phyloP scores from a whole-genome alignment of 2,113 vertebrate genomes.

The Nibea albiflora region DNA sequence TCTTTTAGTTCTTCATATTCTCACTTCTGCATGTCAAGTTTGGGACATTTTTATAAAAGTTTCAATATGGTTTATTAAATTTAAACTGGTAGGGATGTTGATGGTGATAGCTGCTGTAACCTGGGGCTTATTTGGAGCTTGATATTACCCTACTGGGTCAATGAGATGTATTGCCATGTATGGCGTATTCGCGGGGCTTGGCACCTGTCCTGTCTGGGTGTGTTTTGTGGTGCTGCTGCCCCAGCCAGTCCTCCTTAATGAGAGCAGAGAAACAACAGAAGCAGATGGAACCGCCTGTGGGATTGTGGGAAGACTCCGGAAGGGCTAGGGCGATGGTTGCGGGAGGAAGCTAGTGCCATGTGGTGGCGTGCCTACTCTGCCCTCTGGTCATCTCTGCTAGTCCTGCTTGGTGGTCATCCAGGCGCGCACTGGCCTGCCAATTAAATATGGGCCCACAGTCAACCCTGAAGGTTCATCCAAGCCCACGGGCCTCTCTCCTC shows the following conservation, averaged over 20 bases:
- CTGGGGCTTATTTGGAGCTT: slow-evolving; percentile 59
- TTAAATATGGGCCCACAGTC: slow-evolving; percentile 78
- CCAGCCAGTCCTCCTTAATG: slow-evolving; percentile 71
- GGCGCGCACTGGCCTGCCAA: slow-evolving; percentile 77
- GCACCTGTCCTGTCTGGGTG: slow-evolving; percentile 73
- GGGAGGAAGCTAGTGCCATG: slow-evolving; percentile 75
- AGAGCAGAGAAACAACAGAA: slow-evolving; percentile 71
- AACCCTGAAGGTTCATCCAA: slow-evolving; percentile 72
- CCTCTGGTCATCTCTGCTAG: slow-evolving; percentile 75
- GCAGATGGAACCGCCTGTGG: slow-evolving; percentile 82
- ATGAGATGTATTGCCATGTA: slow-evolving; percentile 59
- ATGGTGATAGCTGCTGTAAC: slow-evolving; percentile 33
- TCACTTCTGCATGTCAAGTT: background rate
- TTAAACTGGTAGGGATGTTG: slow-evolving; percentile 6
- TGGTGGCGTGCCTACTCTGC: slow-evolving; percentile 72
- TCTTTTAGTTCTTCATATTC: slow-evolving; percentile 10
- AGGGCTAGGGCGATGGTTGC: slow-evolving; percentile 51
- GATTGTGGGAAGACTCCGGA: slow-evolving; percentile 74
- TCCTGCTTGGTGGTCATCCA: slow-evolving; percentile 79
- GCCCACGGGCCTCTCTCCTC: slow-evolving; percentile 51
- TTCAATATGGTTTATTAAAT: background rate
- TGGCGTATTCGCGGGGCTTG: slow-evolving; percentile 58
- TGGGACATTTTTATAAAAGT: slow-evolving; percentile 2
- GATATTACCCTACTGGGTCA: slow-evolving; percentile 75
- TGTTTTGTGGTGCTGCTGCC: slow-evolving; percentile 43